Conservation (phyloP, 2,113 vertebrate species). For the Campylomormyrus numenius region DNA sequence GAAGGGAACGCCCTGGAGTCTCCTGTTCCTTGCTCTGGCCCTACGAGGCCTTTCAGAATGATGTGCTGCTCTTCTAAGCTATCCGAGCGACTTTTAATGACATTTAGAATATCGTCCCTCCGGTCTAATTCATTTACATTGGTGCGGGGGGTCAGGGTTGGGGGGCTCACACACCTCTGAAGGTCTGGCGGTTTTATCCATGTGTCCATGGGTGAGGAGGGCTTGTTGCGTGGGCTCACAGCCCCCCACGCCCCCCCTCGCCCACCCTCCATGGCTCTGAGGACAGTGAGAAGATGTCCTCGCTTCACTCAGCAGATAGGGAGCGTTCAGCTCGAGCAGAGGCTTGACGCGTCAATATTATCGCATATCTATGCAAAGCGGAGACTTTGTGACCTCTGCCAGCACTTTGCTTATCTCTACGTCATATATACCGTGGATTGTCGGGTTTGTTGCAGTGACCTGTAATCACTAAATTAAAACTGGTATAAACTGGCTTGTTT, state of each 20-base stretch:
- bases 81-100: background rate
- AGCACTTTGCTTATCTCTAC: background rate
- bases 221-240: background rate
- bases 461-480: background rate
- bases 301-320: background rate
- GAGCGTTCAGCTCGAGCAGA: background rate
- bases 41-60: background rate
- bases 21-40: background rate
- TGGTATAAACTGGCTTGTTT: background rate
- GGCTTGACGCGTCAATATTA: background rate
- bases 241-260: too few species aligned
- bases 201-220: background rate
- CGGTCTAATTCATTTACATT: background rate
- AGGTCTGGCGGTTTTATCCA: background rate
- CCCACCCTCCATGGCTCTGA: background rate
- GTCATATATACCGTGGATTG: background rate
- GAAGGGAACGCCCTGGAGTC: background rate
- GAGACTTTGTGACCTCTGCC: background rate
- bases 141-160: background rate
- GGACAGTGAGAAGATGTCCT: background rate
- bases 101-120: background rate
- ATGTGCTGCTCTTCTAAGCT: background rate
- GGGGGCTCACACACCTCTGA: background rate
- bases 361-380: background rate
- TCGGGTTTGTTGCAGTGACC: background rate